phyloP scores from a whole-genome alignment of 2,797 vertebrate species.

The Dallia pectoralis region DNA sequence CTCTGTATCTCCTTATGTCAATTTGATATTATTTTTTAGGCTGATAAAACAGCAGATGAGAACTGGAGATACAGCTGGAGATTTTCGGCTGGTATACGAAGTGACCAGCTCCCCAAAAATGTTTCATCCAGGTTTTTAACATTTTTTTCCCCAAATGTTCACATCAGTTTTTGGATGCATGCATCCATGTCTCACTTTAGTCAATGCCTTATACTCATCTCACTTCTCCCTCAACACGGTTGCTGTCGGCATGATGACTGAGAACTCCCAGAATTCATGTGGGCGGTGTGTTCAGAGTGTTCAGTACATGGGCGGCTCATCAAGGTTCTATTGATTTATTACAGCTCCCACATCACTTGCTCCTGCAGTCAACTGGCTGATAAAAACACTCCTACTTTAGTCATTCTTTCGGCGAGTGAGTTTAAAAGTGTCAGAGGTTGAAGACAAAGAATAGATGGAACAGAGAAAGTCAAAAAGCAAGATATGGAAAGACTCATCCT shows the following conservation, averaged over 20 bases:
- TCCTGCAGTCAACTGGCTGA: conserved; percentile 39
- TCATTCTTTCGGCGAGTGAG: conserved; percentile 46
- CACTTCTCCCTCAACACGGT: conserved; percentile 26
- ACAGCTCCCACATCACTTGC: conserved; percentile 22
- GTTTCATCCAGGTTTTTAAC: neutral
- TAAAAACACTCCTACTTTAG: conserved; percentile 37
- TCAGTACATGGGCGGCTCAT: conserved; percentile 2
- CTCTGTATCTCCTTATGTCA: no score
- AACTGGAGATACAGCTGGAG: conserved; percentile 21
- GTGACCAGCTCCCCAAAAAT: neutral
- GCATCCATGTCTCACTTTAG: no score
- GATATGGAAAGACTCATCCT: conserved; percentile 32
- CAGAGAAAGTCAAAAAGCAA: neutral
- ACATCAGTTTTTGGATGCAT: neutral
- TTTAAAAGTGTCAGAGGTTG: conserved; percentile 27
- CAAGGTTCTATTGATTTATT: conserved; percentile 34
- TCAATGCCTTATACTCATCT: neutral
- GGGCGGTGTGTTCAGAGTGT: conserved; percentile 36
- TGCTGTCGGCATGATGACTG: conserved; percentile 39
- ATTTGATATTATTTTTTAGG: conserved; percentile 11
- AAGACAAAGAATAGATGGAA: neutral
- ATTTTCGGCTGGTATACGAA: conserved; percentile 20
- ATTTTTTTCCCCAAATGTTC: neutral
- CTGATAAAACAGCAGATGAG: conserved; percentile 10
- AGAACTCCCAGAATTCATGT: conserved; percentile 23